Base-by-base conservation (phyloP, 2,888 invertebrate species). In the Rhaphigaster nebulosa region DNA sequence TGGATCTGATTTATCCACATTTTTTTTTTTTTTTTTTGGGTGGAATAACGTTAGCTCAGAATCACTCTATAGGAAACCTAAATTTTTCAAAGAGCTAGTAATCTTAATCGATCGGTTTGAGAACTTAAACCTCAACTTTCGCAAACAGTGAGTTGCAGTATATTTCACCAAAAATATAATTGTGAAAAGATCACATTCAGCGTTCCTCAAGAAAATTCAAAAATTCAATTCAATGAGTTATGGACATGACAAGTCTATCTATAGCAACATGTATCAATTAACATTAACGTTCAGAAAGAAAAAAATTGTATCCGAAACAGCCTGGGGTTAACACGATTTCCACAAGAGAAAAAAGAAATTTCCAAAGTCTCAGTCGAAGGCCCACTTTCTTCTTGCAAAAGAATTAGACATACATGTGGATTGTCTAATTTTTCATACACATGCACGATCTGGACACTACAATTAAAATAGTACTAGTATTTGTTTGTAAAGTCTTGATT, bases 301-400 rank as follows among this genome's bases (percentile, higher is more conserved):
- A 29, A 29, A 5, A 65, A 76, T 38, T 8, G 38, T 38, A 38
- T 38, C 20, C 38, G 10, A 76, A 76, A 20, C 8, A 34, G 70
- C 70, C 70, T 38, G 70, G 23, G 70, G 70, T 23, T 34, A 76
- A 76, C 70, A 76, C 34, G 70, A 76, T 76, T 76, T 38, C 70
- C 70, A 76, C 38, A 20, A 8, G 70, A 76, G 70, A 76, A 38
- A 38, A 76, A 10, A 38, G 70, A 38, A 38, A 23, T 76, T 38
- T 76, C 38, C 34, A 76, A 12, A 34, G 5, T 38, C 20, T 65
- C 13, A 1, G 65, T 29, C 65, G 65, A 65, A 20, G 8, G 2
- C 34, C 18, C 70, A 34, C 70, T 76, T 76, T 76, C 70, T 34
- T 38, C 38, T 20, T 4, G 3, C 1, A 20, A 76, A 38, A 76